Evolutionary conservation across 2,113 vertebrate species (phyloP).

Genomic region (Callopanchax toddi): DNA sequence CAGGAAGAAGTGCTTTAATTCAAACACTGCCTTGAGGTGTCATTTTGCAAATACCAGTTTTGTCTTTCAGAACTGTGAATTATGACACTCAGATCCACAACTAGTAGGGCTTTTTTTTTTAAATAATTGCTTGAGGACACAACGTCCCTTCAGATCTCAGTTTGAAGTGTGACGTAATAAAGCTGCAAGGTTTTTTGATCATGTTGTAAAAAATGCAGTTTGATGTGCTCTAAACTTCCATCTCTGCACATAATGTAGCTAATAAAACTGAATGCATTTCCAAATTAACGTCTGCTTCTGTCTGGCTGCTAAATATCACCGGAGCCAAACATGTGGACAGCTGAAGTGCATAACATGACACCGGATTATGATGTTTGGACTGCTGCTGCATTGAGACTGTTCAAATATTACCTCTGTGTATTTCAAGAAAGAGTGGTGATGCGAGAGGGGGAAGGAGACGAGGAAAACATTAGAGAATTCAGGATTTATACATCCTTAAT

Average conservation of each 20-base stretch:
- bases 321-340: slow-evolving; percentile 34
- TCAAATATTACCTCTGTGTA: not conserved
- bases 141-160: not conserved
- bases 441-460: slow-evolving; percentile 10
- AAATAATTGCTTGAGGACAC: not conserved
- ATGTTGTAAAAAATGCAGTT: slow-evolving; percentile 46
- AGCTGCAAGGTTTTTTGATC: not conserved
- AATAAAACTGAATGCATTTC: slow-evolving; percentile 12
- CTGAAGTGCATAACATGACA: slow-evolving; percentile 18
- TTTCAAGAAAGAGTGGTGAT: slow-evolving; percentile 4
- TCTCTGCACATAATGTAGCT: slow-evolving; percentile 16
- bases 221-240: slow-evolving; percentile 36
- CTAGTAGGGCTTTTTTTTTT: not conserved
- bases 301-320: slow-evolving; percentile 25
- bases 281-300: slow-evolving; percentile 6
- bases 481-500: slow-evolving; percentile 55
- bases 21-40: too few species aligned
- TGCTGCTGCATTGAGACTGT: not conserved
- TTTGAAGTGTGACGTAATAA: not conserved
- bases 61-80: too few species aligned
- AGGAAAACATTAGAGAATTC: slow-evolving; percentile 20
- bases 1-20: too few species aligned
- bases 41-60: too few species aligned
- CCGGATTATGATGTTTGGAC: slow-evolving; percentile 13
- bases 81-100: not conserved